Base-by-base conservation (phyloP, 2,888 invertebrate genomes). In the Dyspetes luteomarginatus region DNA sequence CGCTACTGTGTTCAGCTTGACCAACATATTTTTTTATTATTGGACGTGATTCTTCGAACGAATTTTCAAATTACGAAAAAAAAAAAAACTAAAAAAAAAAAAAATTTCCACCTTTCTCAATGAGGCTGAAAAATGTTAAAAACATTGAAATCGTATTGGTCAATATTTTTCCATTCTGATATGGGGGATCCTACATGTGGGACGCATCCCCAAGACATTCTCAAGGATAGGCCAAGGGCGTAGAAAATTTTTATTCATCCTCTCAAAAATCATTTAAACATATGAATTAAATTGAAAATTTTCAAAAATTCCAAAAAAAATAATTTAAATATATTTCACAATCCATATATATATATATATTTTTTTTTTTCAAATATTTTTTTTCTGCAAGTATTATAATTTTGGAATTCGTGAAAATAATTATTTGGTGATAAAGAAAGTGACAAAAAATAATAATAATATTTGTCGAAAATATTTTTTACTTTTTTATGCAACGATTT, bases 201-300 rank as follows among this genome's bases (percentile, higher is more conserved):
- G 77, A 78, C 82, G 83, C 88, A 88, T 88, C 88, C 86, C 85
- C 73, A 82, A 86, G 83, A 86, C 83, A 77, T 65, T 82, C 67
- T 50, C 67, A 58, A 80, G 82, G 72, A 55, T 55, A 9, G 7
- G 48, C 26, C 87, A 88, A 83, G 76, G 85, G 87, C 87, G 88
- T 86, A 85, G 85, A 76, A 62, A 45, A 48, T 5, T 43, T 52
- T 52, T 71, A 58, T 80, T 74, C 41, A 17, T 22, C 60, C 36
- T 52, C 43, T n/a, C n/a, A n/a, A n/a, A n/a, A n/a, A n/a, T n/a
- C n/a, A n/a, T n/a, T n/a, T n/a, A n/a, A n/a, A n/a, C n/a, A n/a
- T n/a, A n/a, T n/a, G n/a, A n/a, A n/a, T n/a, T n/a, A n/a, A n/a
- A n/a, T n/a, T n/a, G n/a, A n/a, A n/a, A n/a, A n/a, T n/a, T 62